Conservation (phyloP, 2,797 vertebrate species). For the Crenichthys baileyi region DNA sequence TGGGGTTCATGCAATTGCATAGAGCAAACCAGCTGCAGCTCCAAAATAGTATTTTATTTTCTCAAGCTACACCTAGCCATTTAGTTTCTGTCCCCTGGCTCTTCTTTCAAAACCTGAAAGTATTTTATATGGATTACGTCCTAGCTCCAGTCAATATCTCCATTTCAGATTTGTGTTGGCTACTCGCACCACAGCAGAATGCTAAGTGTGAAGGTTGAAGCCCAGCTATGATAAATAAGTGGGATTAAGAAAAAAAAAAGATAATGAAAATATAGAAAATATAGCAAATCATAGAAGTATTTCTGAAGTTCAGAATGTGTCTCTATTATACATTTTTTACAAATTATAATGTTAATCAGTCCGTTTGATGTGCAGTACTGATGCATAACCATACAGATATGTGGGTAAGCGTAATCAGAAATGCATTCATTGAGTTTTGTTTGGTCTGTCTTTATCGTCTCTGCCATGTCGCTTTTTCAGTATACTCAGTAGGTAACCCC, state of each 20-base stretch:
- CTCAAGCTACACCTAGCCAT: constrained; percentile 26
- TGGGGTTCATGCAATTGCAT: not conserved
- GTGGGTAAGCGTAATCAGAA: not conserved
- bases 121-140: constrained; percentile 71
- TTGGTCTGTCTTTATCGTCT: constrained; percentile 13
- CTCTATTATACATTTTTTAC: not conserved
- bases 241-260: constrained; percentile 15
- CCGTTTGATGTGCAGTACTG: not conserved
- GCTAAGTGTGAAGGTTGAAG: constrained; percentile 33
- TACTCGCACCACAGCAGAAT: constrained; percentile 41
- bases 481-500: constrained; percentile 26
- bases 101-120: constrained; percentile 52
- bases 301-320: not conserved
- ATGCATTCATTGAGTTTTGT: not conserved
- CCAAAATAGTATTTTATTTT: constrained; percentile 39
- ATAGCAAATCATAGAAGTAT: not conserved
- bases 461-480: constrained; percentile 16
- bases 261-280: not conserved
- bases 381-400: not conserved
- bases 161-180: constrained; percentile 60
- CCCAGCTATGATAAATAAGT: constrained; percentile 38
- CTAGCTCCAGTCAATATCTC: constrained; percentile 65
- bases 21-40: constrained; percentile 17
- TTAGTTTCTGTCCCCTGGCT: constrained; percentile 37
- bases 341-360: not conserved